Evolutionary conservation across 2,797 vertebrate species (phyloP), one percentile per base, ranked within the genome.

Genomic region (Tympanoctomys barrerae): DNA sequence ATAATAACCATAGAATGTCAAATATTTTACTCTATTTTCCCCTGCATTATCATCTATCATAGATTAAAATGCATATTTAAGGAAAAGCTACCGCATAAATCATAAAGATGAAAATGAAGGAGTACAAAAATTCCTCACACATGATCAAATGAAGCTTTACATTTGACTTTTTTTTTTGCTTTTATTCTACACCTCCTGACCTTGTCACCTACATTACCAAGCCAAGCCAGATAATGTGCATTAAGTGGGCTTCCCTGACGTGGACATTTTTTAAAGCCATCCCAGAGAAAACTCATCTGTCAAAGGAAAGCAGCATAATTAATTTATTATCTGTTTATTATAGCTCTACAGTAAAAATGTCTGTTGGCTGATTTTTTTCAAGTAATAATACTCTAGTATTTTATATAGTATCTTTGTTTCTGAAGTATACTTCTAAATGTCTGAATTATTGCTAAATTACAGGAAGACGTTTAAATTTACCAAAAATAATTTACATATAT

Each of bases 71-170:
- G 92, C 85, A 98, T 97, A 97, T 18, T 89, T 84, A 97, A 95
- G 57, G 83, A 95, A 97, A 19, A 54, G 28, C 95, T 92, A 91
- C 96, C 98, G 97, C 96, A 98, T 97, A 98, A 98, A 98, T 98
- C 96, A 98, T 90, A 92, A 85, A 96, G 91, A 97, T 98, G 97
- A 97, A 98, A 97, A 97, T 96, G 95, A 98, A 96, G 73, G 94
- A 98, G 94, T 97, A 92, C 97, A 98, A 96, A 81, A 96, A 94
- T 97, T 96, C 96, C 62, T 98, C 0, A 39, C 97, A 62, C 96
- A 97, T 89, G 84, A 97, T 93, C 96, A 97, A 98, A 89, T 87
- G 97, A 61, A 96, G 52, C 4, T 64, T 91, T 70, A 95, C 19
- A 82, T 97, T 46, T 66, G 62, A 97, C 22, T 96, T 96, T 96